phyloP scores from a whole-genome alignment of 2,888 invertebrate species.

The Pseudococcus longispinus region DNA sequence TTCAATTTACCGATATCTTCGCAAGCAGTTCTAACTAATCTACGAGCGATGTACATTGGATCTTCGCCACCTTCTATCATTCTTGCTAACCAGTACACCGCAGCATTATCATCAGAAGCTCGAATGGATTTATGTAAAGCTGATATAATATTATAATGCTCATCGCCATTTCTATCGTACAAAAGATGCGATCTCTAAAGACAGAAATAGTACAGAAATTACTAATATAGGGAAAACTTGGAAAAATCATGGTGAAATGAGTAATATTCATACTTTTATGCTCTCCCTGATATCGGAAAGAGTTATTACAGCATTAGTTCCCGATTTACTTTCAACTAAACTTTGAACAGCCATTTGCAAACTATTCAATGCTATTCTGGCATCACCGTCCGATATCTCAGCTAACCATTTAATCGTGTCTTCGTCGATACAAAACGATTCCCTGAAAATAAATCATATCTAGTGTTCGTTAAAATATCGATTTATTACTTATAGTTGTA shows the following conservation, averaged over 20 bases:
- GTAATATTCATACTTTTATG: slow-evolving; percentile 24
- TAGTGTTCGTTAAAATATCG: neutral
- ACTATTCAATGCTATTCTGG: slow-evolving; percentile 77
- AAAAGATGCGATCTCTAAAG: slow-evolving; percentile 75
- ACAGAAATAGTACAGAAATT: slow-evolving; percentile 45
- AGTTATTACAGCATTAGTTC: slow-evolving; percentile 10
- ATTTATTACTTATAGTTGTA: neutral
- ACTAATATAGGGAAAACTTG: neutral
- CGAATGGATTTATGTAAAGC: slow-evolving; percentile 84
- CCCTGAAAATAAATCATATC: neutral
- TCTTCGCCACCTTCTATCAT: slow-evolving; percentile 83
- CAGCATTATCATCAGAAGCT: slow-evolving; percentile 80
- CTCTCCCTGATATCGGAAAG: slow-evolving; percentile 40
- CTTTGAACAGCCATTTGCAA: slow-evolving; percentile 67
- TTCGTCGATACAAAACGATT: slow-evolving; percentile 64
- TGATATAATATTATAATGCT: slow-evolving; percentile 83
- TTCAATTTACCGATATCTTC: slow-evolving; percentile 76
- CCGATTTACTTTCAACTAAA: too few relatives aligned
- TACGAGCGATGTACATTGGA: slow-evolving; percentile 77
- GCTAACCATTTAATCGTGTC: slow-evolving; percentile 74
- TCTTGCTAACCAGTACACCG: slow-evolving; percentile 81
- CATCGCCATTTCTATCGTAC: slow-evolving; percentile 81
- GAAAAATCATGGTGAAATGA: too few relatives aligned
- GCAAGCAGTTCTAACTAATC: slow-evolving; percentile 76
- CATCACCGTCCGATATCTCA: slow-evolving; percentile 82